Conservation (phyloP, 2,797 vertebrate genomes). For the Pantherophis alleghaniensis region DNA sequence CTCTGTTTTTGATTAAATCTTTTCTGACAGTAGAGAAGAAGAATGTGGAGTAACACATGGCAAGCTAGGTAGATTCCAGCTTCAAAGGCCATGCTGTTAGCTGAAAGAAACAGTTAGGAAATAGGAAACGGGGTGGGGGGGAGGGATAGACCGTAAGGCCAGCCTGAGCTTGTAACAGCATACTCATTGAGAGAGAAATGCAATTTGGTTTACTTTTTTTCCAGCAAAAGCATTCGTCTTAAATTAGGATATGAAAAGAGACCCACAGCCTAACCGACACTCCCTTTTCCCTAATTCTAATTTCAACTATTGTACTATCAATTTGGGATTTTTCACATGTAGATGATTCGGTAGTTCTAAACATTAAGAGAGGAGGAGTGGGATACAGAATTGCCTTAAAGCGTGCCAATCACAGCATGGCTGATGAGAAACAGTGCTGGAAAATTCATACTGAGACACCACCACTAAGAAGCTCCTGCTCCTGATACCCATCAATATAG, state of each 20-base stretch:
- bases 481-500: neutral
- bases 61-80: slow-evolving; percentile 12
- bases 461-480: neutral
- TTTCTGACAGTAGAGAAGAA: slow-evolving; percentile 40
- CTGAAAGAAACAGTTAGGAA: neutral
- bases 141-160: too few relatives aligned
- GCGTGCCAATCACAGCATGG: neutral
- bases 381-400: neutral
- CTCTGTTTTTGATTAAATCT: slow-evolving; percentile 62
- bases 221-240: neutral
- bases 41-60: neutral
- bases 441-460: neutral
- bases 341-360: neutral
- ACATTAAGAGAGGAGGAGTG: neutral
- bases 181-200: neutral
- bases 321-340: neutral
- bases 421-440: neutral
- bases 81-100: slow-evolving; percentile 6
- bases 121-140: neutral
- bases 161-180: neutral
- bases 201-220: neutral
- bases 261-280: neutral
- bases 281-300: neutral
- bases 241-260: neutral
- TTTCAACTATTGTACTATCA: neutral